Evolutionary conservation across 30 jellyfish, hydroid and myxozoan genomes (phyloP).

Genomic region (Aurelia aurita complex sp. Pacific): DNA sequence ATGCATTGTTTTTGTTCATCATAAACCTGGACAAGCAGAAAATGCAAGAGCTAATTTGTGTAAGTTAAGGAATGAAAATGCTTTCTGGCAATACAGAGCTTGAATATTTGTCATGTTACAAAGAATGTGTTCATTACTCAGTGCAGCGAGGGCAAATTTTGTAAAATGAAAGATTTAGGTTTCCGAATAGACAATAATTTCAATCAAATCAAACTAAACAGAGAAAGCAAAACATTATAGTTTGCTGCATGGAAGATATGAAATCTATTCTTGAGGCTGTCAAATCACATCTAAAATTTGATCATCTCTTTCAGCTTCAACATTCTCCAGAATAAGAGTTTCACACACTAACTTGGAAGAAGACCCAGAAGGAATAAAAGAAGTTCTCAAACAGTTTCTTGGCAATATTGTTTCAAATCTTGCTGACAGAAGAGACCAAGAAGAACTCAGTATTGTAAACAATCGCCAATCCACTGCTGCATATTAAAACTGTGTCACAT

Average conservation of each 20-base stretch:
- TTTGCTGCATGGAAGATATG: no score
- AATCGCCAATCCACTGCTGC: slow-evolving; percentile 35
- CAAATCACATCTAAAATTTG: no score
- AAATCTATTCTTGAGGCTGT: no score
- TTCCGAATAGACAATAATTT: no score
- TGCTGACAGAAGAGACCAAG: slow-evolving; percentile 92
- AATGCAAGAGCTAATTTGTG: slow-evolving; percentile 67
- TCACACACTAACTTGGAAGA: slow-evolving; percentile 84
- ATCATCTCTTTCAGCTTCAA: slow-evolving; percentile 20
- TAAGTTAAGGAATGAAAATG: slow-evolving; percentile 1
- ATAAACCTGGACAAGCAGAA: slow-evolving; percentile 73
- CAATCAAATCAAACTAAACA: no score
- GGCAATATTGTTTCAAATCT: slow-evolving; percentile 71
- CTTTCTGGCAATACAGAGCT: no score
- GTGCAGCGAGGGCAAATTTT: no score
- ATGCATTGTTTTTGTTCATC: slow-evolving; percentile 77
- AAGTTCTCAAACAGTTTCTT: slow-evolving; percentile 67
- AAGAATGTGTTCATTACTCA: no score
- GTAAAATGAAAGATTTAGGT: no score
- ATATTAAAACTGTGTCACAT: not conserved
- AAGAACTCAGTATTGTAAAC: slow-evolving; percentile 91
- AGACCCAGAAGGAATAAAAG: slow-evolving; percentile 83
- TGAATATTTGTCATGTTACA: no score
- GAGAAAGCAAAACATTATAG: no score
- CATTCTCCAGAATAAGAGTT: slow-evolving; percentile 65